Conservation (phyloP, 2,888 invertebrate genomes). For the Philaethria dido region DNA sequence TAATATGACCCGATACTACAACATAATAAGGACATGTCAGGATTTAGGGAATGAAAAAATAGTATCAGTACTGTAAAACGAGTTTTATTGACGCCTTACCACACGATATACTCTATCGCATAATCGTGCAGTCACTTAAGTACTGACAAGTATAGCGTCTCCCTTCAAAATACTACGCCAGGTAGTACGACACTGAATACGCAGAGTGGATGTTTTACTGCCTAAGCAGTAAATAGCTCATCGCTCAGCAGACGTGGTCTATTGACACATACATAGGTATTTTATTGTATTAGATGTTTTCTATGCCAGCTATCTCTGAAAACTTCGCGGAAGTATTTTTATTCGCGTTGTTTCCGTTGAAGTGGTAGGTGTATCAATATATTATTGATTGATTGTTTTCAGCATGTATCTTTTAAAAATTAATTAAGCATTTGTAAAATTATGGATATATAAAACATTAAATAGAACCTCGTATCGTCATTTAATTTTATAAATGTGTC, state of each 20-base stretch:
- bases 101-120: background rate
- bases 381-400: too few species aligned
- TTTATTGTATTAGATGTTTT: too few species aligned
- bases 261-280: too few species aligned
- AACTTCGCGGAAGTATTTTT: too few species aligned
- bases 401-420: too few species aligned
- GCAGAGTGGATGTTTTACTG: background rate
- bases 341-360: too few species aligned
- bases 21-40: background rate
- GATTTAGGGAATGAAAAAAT: background rate
- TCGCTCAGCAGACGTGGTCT: too few species aligned
- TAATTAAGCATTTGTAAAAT: background rate
- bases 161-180: background rate
- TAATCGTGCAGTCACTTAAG: background rate
- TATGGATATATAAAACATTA: background rate
- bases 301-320: too few species aligned
- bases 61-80: background rate
- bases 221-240: background rate
- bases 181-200: background rate
- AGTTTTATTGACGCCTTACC: background rate
- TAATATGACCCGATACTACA: too few species aligned
- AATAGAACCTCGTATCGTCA: too few species aligned
- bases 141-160: background rate
- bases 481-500: too few species aligned
- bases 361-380: too few species aligned